Base-by-base conservation (phyloP, 2,888 invertebrate species). In the Lasioglossum marginatum region DNA sequence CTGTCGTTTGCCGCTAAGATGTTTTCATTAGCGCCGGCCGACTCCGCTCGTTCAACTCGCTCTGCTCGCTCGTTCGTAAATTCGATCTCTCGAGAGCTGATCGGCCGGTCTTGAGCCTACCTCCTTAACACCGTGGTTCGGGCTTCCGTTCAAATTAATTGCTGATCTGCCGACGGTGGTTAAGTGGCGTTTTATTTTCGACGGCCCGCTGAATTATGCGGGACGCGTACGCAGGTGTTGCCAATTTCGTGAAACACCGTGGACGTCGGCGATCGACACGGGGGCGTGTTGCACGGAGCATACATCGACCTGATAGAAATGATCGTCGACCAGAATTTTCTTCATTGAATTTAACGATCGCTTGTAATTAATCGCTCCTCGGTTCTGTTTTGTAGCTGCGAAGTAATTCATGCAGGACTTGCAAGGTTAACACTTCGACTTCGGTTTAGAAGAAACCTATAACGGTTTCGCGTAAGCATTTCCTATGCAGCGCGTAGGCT, bases 141-240 rank as follows among this genome's bases (percentile, higher is more conserved):
- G 12, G 92, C 92, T 92, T 91, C 91, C 89, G 91, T 90, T 89
- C 92, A 93, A 94, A 94, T 94, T 94, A 93, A 93, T 94, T 93
- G 93, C 92, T 93, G 92, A 93, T 93, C 93, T 89, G 89, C 86
- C 34, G 63, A 31, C 23, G 88, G 89, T 31, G 92, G 91, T 92
- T 93, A 92, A 94, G 94, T 93, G 93, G 31, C 66, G 34, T 66
- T 90, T 89, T 90, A 87, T 74, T 81, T 37, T 63, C 68, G n/a
- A 31, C 90, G 90, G 89, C 90, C 90, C 91, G 85, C 85, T 92
- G 88, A 89, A 92, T 93, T 93, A 92, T 92, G 92, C 91, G 93
- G 90, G 60, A 68, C 75, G 27, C 68, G 6, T n/a, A 88, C 88
- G 88, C 90, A 89, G 87, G 87, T 86, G 81, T 85, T 78, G 79